phyloP scores from a whole-genome alignment of 2,113 vertebrate genomes.

The Myrmecobius fasciatus region DNA sequence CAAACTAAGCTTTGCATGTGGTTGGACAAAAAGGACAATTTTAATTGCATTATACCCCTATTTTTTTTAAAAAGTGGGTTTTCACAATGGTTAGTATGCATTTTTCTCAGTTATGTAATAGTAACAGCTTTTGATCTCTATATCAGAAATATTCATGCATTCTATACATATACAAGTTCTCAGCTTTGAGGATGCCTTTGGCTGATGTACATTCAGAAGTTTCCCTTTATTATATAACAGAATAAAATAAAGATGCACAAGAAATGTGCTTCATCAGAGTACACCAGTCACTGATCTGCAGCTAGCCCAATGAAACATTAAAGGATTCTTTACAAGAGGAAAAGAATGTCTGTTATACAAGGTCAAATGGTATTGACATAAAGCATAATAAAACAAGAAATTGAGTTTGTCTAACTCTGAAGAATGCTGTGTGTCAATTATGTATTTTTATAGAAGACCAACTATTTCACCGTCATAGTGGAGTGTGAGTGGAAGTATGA shows the following conservation, averaged over 20 bases:
- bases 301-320: conserved; percentile 5
- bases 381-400: not conserved
- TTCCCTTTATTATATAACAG: conserved; percentile 27
- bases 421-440: not conserved
- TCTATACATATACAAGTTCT: conserved; percentile 45
- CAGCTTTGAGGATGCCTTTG: conserved; percentile 18
- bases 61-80: conserved; percentile 22
- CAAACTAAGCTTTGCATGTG: not conserved
- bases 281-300: not conserved
- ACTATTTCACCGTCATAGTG: conserved; percentile 16
- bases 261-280: conserved; percentile 4
- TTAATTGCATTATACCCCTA: not conserved
- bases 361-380: not conserved
- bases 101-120: not conserved
- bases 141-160: conserved; percentile 26
- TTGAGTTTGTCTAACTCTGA: not conserved
- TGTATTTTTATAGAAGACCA: conserved; percentile 8
- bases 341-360: conserved; percentile 3
- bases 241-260: conserved; percentile 36
- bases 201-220: conserved; percentile 25
- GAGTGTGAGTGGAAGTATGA: conserved; percentile 47
- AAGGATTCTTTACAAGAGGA: not conserved
- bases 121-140: not conserved
- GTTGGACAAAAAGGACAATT: not conserved
- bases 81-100: not conserved